Evolutionary conservation across 1,140 invertebrate species (phyloP).

Genomic region (Euwallacea fornicatus): DNA sequence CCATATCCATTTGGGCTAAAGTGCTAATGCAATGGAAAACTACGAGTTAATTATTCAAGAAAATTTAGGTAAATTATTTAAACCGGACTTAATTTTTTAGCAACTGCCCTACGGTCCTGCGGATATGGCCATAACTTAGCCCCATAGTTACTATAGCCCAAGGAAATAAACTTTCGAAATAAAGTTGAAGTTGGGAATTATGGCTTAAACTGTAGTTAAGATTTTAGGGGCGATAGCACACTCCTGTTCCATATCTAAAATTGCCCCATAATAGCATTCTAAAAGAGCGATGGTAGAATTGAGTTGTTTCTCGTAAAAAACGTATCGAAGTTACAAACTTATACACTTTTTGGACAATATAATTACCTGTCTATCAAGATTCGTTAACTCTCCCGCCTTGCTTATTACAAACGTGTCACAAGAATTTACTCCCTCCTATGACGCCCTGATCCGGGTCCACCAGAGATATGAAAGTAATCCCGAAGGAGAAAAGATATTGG

Average conservation of each 20-base stretch:
- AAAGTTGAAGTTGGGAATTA: slow-evolving; percentile 10
- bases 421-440: neutral
- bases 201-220: slow-evolving; percentile 19
- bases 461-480: neutral
- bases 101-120: neutral
- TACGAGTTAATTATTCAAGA: neutral
- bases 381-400: neutral
- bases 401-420: neutral
- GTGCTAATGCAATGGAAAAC: too few species aligned
- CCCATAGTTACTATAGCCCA: slow-evolving; percentile 11
- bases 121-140: slow-evolving; percentile 1
- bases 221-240: slow-evolving; percentile 9
- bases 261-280: slow-evolving; percentile 4
- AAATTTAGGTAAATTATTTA: neutral
- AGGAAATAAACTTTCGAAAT: slow-evolving; percentile 15
- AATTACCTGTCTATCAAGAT: too few species aligned
- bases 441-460: neutral
- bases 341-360: too few species aligned
- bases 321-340: too few species aligned
- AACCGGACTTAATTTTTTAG: neutral
- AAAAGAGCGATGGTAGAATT: neutral
- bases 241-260: slow-evolving; percentile 7
- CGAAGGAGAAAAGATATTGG: neutral
- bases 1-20: too few species aligned
- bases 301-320: too few species aligned